phyloP scores from a whole-genome alignment of 2,888 invertebrate genomes.

The Eristalinus aeneus region DNA sequence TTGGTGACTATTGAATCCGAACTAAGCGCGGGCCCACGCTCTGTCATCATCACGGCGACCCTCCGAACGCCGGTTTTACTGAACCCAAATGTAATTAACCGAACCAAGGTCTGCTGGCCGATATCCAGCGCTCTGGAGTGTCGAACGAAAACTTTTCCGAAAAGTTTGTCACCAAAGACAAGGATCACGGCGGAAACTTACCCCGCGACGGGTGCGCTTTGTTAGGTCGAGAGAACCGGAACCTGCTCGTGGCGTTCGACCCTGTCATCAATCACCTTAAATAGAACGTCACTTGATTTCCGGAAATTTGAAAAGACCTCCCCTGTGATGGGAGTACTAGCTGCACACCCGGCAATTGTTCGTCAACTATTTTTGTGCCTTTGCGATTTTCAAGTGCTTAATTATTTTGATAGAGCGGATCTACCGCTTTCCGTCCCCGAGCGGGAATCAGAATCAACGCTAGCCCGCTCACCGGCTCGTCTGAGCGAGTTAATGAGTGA shows the following conservation, averaged over 20 bases:
- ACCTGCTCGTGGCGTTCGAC: constrained; percentile 18
- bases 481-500: constrained; percentile 28
- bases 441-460: background rate
- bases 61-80: background rate
- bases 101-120: background rate
- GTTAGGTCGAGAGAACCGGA: constrained; percentile 9
- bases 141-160: constrained; percentile 24
- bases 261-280: constrained; percentile 64
- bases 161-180: constrained; percentile 20
- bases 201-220: background rate
- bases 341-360: constrained; percentile 34
- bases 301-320: constrained; percentile 42
- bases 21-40: constrained; percentile 8
- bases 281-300: constrained; percentile 63
- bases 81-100: constrained; percentile 37
- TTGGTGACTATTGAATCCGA: constrained; percentile 55
- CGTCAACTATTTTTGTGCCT: constrained; percentile 46
- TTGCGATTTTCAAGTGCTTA: constrained; percentile 47
- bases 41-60: background rate
- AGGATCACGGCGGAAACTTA: constrained; percentile 10
- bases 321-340: too few species aligned
- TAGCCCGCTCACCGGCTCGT: background rate
- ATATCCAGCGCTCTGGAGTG: constrained; percentile 16
- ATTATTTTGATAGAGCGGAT: constrained; percentile 46
- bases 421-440: constrained; percentile 6